Evolutionary conservation across 2,888 invertebrate species (phyloP).

Genomic region (Fragum whitleyi): DNA sequence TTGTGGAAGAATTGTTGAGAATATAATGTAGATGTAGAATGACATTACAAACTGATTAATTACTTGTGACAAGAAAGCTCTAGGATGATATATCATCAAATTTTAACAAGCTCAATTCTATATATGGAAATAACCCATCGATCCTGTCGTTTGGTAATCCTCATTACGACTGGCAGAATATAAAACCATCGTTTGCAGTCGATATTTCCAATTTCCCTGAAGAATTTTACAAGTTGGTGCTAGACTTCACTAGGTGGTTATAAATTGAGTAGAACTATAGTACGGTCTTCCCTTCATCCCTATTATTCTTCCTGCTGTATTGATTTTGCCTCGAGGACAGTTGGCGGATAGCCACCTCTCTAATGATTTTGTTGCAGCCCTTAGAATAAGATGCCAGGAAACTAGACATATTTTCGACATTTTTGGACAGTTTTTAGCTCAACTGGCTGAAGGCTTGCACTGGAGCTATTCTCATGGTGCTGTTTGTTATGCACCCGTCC

Average conservation of each 20-base stretch:
- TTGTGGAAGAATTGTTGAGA: no score
- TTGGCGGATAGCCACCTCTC: neutral
- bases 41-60: conserved; percentile 7
- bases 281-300: no score
- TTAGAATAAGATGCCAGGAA: no score
- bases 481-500: no score
- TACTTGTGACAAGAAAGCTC: neutral
- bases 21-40: no score
- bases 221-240: neutral
- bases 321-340: neutral
- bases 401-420: no score
- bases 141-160: neutral
- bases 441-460: no score
- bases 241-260: no score
- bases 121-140: conserved; percentile 10
- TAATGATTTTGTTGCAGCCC: neutral
- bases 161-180: neutral
- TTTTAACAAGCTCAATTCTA: conserved; percentile 8
- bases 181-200: conserved; percentile 14
- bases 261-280: no score
- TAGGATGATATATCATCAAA: conserved; percentile 6
- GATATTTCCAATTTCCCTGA: conserved; percentile 26
- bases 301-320: neutral
- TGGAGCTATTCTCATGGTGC: no score
- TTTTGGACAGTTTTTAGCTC: no score